Conservation (phyloP, 2,113 vertebrate genomes). For the Geococcyx californianus region DNA sequence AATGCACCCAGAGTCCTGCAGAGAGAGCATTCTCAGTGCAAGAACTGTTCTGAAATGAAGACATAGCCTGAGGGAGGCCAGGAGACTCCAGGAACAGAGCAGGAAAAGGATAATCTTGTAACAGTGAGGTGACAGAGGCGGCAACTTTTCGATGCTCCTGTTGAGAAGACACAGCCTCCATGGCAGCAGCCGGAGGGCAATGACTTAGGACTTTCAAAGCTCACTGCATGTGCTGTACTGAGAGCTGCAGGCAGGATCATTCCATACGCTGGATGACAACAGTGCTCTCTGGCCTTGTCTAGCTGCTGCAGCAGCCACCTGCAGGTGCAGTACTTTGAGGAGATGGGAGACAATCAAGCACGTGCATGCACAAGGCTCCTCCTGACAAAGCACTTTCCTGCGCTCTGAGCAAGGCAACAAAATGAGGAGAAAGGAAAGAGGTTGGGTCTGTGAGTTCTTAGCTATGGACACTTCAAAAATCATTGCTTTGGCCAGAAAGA, state of each 20-base stretch:
- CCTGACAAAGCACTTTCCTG: neutral
- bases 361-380: neutral
- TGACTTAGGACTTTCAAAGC: neutral
- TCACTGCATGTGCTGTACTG: neutral
- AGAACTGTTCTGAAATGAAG: neutral
- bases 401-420: neutral
- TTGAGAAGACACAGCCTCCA: neutral
- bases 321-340: accelerated
- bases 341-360: neutral
- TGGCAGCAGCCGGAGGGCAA: neutral
- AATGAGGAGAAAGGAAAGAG: neutral
- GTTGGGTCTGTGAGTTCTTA: neutral
- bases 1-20: neutral
- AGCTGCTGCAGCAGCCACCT: neutral
- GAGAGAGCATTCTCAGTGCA: neutral
- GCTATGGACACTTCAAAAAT: neutral
- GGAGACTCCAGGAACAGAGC: neutral
- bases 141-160: neutral
- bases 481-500: neutral
- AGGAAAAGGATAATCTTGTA: neutral
- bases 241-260: neutral
- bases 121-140: neutral
- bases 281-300: neutral
- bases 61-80: neutral
- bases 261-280: neutral